Conservation (phyloP, 2,797 vertebrate genomes). For the Poecilia gillii region DNA sequence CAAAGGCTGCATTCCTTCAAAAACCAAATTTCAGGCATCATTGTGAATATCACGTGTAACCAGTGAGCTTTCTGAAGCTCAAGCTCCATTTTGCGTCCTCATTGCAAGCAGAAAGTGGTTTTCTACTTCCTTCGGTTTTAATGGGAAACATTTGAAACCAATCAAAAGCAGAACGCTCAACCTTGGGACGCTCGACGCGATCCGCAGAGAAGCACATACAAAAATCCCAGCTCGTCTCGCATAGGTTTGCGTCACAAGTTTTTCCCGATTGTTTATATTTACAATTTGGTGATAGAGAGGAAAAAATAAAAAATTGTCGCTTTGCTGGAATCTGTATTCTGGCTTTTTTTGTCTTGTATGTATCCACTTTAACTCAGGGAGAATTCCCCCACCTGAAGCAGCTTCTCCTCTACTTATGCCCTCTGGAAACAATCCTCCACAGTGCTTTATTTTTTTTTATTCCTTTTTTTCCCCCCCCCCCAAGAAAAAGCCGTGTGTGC, state of each 20-base stretch:
- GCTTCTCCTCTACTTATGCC: slow-evolving; percentile 56
- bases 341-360: slow-evolving; percentile 15
- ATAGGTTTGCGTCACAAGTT: slow-evolving; percentile 20
- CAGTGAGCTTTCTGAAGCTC: neutral
- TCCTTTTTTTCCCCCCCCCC: slow-evolving; percentile 12
- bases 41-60: neutral
- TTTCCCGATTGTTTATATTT: slow-evolving; percentile 17
- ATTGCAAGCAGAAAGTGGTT: neutral
- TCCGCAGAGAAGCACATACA: slow-evolving; percentile 30
- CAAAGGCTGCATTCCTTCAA: neutral
- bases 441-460: slow-evolving; percentile 31
- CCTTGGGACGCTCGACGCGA: slow-evolving; percentile 16
- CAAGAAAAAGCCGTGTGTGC: slow-evolving; percentile 36
- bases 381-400: slow-evolving; percentile 48
- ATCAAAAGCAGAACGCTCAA: neutral
- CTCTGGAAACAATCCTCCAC: slow-evolving; percentile 31
- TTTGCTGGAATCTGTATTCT: slow-evolving; percentile 44
- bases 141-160: neutral
- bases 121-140: neutral
- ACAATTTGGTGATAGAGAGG: slow-evolving; percentile 3
- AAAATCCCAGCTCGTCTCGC: slow-evolving; percentile 31
- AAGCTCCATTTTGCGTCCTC: neutral
- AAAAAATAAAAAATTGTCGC: slow-evolving; percentile 6
- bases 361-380: slow-evolving; percentile 51
- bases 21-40: neutral